Evolutionary conservation across 30 jellyfish, hydroid and myxozoan species (phyloP).

Genomic region (Rhopilema esculentum): DNA sequence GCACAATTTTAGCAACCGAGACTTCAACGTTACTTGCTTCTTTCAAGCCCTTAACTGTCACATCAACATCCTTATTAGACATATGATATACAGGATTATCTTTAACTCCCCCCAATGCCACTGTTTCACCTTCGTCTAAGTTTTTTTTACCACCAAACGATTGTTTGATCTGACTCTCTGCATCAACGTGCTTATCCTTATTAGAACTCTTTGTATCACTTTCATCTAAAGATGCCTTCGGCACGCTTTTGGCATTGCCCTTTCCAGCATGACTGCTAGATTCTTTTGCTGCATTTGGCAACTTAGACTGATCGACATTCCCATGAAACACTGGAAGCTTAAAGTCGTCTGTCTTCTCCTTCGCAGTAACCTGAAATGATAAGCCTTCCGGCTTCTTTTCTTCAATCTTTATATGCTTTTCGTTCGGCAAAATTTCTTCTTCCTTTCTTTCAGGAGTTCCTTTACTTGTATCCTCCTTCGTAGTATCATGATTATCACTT

Average conservation of each 20-base stretch:
- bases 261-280: neutral
- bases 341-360: slow-evolving; percentile 33
- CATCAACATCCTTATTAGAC: slow-evolving; percentile 24
- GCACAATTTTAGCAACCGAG: slow-evolving; percentile 15
- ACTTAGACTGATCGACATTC: slow-evolving; percentile 57
- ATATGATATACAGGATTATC: neutral
- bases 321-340: slow-evolving; percentile 38
- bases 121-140: neutral
- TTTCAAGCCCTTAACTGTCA: slow-evolving; percentile 8
- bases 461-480: slow-evolving; percentile 1
- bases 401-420: neutral
- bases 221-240: neutral
- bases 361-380: neutral
- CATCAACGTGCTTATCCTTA: neutral
- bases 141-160: neutral
- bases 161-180: neutral
- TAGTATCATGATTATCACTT: neutral
- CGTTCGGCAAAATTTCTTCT: neutral
- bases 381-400: neutral
- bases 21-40: slow-evolving; percentile 15
- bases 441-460: neutral
- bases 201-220: neutral
- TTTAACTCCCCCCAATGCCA: neutral
- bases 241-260: neutral
- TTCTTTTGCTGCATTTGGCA: slow-evolving; percentile 56